These are phyloP conservation scores for Drosophila subquinaria DNA, from an alignment of 2,888 invertebrate species.

Conservation along the genomic window DNA sequence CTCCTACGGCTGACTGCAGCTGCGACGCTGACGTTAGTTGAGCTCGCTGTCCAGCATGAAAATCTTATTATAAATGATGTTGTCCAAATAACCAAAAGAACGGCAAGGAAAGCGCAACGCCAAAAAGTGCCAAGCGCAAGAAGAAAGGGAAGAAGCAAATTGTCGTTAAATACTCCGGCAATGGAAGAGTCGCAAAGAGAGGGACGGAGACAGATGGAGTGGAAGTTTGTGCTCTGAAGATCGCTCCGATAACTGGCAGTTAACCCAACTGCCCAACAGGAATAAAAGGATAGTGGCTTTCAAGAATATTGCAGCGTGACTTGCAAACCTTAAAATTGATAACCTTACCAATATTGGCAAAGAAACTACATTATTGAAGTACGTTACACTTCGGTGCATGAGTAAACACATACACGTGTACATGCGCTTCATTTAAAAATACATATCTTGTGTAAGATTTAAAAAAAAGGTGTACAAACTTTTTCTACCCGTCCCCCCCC, in stretches of 20 bases:
- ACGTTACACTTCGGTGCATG: background rate
- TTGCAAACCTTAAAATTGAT: slow-evolving; percentile 14
- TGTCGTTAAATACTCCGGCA: slow-evolving; percentile 6
- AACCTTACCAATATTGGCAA: background rate
- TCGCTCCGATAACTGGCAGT: slow-evolving; percentile 26
- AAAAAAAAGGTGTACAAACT: no score
- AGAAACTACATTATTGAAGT: background rate
- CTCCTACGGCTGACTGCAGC: slow-evolving; percentile 5
- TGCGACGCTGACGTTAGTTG: slow-evolving; percentile 25
- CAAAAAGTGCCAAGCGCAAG: slow-evolving; percentile 14
- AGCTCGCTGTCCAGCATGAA: slow-evolving; percentile 50
- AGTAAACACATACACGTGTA: background rate
- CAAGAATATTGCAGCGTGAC: slow-evolving; percentile 7
- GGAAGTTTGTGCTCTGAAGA: background rate
- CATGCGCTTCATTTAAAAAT: no score
- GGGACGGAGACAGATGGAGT: background rate
- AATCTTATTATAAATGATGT: slow-evolving; percentile 71
- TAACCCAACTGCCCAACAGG: slow-evolving; percentile 1
- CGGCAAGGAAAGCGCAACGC: slow-evolving; percentile 5
- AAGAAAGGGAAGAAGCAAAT: background rate
- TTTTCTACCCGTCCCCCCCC: no score
- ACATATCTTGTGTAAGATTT: no score
- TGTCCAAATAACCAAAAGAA: slow-evolving; percentile 50
- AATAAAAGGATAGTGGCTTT: background rate
- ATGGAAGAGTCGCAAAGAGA: background rate